Conservation (phyloP, 2,113 vertebrate genomes). For the Plestiodon gilberti region DNA sequence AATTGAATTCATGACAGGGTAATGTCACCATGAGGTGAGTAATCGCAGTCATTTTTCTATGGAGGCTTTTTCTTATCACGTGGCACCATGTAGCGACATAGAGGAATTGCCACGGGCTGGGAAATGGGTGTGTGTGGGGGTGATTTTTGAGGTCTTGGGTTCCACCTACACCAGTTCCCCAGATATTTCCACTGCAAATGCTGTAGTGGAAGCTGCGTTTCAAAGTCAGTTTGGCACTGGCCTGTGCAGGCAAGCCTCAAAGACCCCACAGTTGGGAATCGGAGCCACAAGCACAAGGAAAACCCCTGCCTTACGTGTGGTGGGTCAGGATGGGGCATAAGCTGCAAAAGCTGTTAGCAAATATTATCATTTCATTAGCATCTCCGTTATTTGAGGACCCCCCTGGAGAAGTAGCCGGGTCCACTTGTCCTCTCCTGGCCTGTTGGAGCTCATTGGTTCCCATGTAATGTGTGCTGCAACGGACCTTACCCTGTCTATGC, state of each 20-base stretch:
- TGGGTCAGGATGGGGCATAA: neutral
- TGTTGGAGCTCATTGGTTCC: slow-evolving; percentile 27
- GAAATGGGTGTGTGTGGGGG: too few species aligned
- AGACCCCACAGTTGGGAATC: neutral
- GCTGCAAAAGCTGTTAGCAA: too few species aligned
- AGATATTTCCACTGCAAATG: neutral
- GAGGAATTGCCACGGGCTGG: too few species aligned
- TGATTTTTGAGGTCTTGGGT: too few species aligned
- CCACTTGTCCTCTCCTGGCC: slow-evolving; percentile 27
- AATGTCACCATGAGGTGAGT: neutral
- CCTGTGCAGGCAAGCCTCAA: neutral
- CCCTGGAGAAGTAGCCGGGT: slow-evolving; percentile 31
- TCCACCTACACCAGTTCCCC: neutral
- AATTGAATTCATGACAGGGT: neutral
- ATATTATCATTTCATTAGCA: slow-evolving; percentile 28
- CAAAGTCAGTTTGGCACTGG: neutral
- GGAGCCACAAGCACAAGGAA: too few species aligned
- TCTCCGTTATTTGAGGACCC: slow-evolving; percentile 17
- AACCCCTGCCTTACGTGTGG: slow-evolving; percentile 42
- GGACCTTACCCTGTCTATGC: neutral
- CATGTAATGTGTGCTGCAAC: slow-evolving; percentile 5
- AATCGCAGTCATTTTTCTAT: neutral
- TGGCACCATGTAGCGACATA: neutral
- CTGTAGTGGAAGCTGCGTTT: neutral
- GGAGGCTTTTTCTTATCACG: neutral